phyloP scores from a whole-genome alignment of 2,113 vertebrate species.

The Pterophyllum scalare region DNA sequence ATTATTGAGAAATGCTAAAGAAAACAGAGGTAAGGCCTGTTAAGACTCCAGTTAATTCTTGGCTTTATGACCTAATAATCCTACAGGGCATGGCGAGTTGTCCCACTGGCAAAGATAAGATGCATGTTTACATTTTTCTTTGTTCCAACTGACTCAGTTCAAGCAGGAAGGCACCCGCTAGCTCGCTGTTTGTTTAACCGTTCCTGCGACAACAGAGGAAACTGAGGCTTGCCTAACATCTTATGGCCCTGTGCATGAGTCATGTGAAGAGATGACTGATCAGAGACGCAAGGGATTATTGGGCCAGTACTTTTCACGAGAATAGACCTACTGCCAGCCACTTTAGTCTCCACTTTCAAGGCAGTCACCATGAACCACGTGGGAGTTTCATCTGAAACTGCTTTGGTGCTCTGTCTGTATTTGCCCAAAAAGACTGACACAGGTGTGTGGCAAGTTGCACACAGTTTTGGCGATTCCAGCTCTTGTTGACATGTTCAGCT shows the following conservation, averaged over 20 bases:
- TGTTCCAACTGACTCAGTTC: constrained; percentile 68
- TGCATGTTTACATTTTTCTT: constrained; percentile 69
- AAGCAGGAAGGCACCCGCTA: constrained; percentile 61
- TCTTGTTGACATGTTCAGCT: constrained; percentile 43
- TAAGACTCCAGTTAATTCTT: constrained; percentile 2
- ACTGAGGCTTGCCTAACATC: constrained; percentile 53
- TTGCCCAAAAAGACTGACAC: constrained; percentile 4
- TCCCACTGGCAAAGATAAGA: constrained; percentile 48
- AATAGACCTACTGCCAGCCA: neutral
- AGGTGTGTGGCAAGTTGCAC: neutral
- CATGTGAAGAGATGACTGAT: constrained; percentile 46
- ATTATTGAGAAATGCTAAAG: neutral
- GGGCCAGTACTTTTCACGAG: neutral
- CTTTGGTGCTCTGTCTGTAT: neutral
- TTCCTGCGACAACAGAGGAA: constrained; percentile 67
- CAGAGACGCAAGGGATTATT: neutral
- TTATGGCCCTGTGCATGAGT: constrained; percentile 42
- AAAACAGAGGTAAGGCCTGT: neutral
- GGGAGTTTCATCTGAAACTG: constrained; percentile 2
- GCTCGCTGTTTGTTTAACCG: constrained; percentile 66
- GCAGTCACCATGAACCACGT: neutral
- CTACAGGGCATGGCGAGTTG: constrained; percentile 24
- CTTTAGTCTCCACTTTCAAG: neutral
- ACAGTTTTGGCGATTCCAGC: neutral
- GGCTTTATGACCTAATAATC: constrained; percentile 23